phyloP scores from a whole-genome alignment of 2,888 invertebrate species.

The Meandrusa payeni region DNA sequence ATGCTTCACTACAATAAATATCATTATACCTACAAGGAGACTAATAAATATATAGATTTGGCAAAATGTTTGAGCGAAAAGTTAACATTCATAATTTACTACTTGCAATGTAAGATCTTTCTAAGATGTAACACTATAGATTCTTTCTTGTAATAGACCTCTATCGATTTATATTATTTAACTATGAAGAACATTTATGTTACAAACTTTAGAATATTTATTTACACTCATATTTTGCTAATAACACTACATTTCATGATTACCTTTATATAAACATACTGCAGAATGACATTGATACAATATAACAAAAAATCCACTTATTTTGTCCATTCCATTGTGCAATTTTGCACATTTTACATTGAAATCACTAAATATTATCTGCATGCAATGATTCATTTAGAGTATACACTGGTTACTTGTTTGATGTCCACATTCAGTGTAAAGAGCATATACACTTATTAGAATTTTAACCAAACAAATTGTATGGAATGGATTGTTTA shows the following conservation, averaged over 20 bases:
- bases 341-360: too few relatives aligned
- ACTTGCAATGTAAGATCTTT: not conserved
- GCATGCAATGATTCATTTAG: too few relatives aligned
- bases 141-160: not conserved
- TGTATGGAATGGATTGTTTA: not conserved
- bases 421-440: too few relatives aligned
- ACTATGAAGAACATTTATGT: not conserved
- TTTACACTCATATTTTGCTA: conserved; percentile 10
- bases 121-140: too few relatives aligned
- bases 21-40: conserved; percentile 29
- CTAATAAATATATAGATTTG: conserved; percentile 55
- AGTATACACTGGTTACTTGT: not conserved
- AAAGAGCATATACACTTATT: too few relatives aligned
- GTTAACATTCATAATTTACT: conserved; percentile 31
- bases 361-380: too few relatives aligned
- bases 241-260: too few relatives aligned
- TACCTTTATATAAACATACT: too few relatives aligned
- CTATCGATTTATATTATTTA: not conserved
- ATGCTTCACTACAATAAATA: too few relatives aligned
- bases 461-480: not conserved
- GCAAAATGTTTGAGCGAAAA: conserved; percentile 68
- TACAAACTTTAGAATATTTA: conserved; percentile 5
- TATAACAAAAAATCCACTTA: too few relatives aligned
- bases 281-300: too few relatives aligned
- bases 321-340: too few relatives aligned